Conservation (phyloP, 1,140 invertebrate genomes). For the Drosophila dunni region DNA sequence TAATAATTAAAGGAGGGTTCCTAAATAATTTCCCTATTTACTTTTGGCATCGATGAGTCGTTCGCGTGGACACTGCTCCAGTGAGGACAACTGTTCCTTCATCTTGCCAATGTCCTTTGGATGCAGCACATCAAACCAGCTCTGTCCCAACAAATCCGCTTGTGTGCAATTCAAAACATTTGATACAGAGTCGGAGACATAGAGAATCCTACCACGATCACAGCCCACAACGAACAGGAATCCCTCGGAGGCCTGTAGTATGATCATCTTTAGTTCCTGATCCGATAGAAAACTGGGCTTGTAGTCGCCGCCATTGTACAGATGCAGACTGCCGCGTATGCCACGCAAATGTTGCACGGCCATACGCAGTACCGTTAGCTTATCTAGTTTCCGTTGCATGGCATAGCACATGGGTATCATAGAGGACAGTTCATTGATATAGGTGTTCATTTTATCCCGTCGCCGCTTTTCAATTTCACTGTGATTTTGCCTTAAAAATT, state of each 20-base stretch:
- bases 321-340: constrained; percentile 89
- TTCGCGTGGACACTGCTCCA: constrained; percentile 94
- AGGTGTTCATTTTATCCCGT: constrained; percentile 98
- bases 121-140: constrained; percentile 97
- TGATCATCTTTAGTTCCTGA: constrained; percentile 94
- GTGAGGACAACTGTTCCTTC: constrained; percentile 96
- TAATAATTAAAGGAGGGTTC: no score
- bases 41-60: constrained; percentile 96
- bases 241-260: constrained; percentile 92
- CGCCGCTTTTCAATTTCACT: constrained; percentile 98
- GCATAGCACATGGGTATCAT: constrained; percentile 97
- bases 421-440: constrained; percentile 94
- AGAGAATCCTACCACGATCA: constrained; percentile 95
- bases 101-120: constrained; percentile 97
- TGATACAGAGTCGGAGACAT: constrained; percentile 95
- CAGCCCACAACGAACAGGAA: constrained; percentile 97
- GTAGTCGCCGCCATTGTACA: constrained; percentile 92
- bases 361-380: constrained; percentile 96
- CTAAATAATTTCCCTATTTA: constrained; percentile 85
- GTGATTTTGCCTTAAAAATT: constrained; percentile 91
- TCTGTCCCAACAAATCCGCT: constrained; percentile 95
- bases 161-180: constrained; percentile 94
- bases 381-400: constrained; percentile 96
- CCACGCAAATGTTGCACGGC: constrained; percentile 96
- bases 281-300: constrained; percentile 95